Evolutionary conservation across 92 coral and sea anemone species (phyloP).

Genomic region (Bergia sp.): DNA sequence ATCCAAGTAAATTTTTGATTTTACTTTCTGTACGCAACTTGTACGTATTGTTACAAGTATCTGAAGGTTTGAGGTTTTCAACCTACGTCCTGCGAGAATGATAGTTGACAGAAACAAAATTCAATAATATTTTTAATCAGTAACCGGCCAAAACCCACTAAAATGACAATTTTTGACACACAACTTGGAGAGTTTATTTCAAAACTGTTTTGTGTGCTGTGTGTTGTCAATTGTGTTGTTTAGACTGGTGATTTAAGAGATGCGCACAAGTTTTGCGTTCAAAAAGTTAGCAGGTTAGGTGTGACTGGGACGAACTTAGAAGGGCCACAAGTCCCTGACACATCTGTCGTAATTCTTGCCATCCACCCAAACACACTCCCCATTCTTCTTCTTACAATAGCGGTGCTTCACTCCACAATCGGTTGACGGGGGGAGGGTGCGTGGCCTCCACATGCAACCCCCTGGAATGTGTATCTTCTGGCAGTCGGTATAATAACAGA

Average conservation of each 20-base stretch:
- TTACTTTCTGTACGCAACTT: background rate
- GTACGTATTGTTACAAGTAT: background rate
- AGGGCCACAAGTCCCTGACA: constrained; percentile 43
- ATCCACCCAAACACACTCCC: constrained; percentile 48
- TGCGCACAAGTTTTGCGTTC: background rate
- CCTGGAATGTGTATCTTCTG: constrained; percentile 14
- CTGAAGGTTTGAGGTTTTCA: background rate
- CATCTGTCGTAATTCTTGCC: constrained; percentile 55
- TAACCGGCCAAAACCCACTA: background rate
- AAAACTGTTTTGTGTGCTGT: background rate
- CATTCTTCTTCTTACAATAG: constrained; percentile 37
- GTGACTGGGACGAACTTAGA: background rate
- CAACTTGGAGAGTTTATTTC: background rate
- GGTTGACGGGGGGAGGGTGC: constrained; percentile 41
- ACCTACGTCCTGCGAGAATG: background rate
- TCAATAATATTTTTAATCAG: background rate
- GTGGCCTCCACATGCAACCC: constrained; percentile 52
- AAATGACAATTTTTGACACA: background rate
- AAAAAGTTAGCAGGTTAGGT: background rate
- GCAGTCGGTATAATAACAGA: constrained; percentile 60
- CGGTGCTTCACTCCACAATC: constrained; percentile 62
- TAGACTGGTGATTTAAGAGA: background rate
- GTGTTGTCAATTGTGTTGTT: background rate
- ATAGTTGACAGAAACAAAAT: background rate
- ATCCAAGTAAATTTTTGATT: too few relatives aligned